Evolutionary conservation across 1,140 invertebrate genomes (phyloP).

Genomic region (Drosophila nannoptera): DNA sequence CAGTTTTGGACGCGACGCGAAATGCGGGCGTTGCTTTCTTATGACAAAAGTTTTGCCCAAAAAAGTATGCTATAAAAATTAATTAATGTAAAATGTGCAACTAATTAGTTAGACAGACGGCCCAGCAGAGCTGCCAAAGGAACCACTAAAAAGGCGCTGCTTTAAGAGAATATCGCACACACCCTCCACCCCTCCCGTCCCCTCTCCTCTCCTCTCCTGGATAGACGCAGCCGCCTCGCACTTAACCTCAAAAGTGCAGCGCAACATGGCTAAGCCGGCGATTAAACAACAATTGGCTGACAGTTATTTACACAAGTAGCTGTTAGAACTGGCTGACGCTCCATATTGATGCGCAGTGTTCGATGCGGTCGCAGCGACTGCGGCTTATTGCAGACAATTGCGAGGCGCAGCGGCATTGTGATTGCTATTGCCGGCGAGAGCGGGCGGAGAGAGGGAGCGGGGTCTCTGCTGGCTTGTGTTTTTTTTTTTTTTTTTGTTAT

Average conservation of each 20-base stretch:
- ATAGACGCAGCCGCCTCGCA: conserved; percentile 20
- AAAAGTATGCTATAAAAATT: conserved; percentile 66
- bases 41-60: conserved; percentile 47
- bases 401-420: conserved; percentile 24
- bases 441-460: neutral
- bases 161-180: neutral
- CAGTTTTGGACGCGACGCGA: conserved; percentile 11
- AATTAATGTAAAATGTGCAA: conserved; percentile 77
- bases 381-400: conserved; percentile 50
- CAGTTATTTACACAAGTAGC: conserved; percentile 76
- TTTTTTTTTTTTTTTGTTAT: conserved; percentile 28
- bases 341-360: conserved; percentile 31
- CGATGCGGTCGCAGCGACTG: conserved; percentile 9
- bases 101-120: conserved; percentile 59
- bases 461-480: neutral
- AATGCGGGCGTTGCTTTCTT: conserved; percentile 45
- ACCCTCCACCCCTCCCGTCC: neutral
- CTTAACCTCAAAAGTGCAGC: conserved; percentile 65
- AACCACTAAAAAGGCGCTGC: neutral
- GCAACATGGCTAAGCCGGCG: conserved; percentile 61
- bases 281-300: conserved; percentile 78
- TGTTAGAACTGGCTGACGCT: conserved; percentile 30
- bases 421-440: conserved; percentile 16
- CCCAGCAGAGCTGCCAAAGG: neutral
- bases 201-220: neutral